Conservation (phyloP, 2,888 invertebrate genomes). For the Drosophila setosimentum region DNA sequence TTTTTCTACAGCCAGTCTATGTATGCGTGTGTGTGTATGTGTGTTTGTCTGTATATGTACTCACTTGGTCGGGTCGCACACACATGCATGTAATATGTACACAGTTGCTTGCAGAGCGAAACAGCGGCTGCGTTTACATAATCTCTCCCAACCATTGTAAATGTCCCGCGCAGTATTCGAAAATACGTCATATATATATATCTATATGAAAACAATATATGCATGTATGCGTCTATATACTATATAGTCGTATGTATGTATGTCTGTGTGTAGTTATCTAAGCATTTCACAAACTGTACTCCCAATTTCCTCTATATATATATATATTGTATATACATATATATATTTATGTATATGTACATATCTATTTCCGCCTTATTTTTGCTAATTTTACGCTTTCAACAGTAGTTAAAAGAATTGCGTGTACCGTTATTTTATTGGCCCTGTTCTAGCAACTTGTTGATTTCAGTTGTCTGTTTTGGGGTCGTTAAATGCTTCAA, state of each 20-base stretch:
- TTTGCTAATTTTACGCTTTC: not conserved
- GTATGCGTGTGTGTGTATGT: constrained; percentile 2
- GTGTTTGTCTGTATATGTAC: not conserved
- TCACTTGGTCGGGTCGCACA: constrained; percentile 14
- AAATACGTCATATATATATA: constrained; percentile 18
- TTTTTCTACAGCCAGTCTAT: constrained; percentile 20
- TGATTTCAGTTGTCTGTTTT: constrained; percentile 13
- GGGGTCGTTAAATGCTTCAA: constrained; percentile 25
- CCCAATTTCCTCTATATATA: not conserved
- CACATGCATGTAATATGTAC: constrained; percentile 27
- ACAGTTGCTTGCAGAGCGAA: constrained; percentile 45
- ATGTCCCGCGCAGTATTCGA: constrained; percentile 52
- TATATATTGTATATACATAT: not conserved
- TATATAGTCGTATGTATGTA: not conserved
- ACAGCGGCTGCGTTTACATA: constrained; percentile 61
- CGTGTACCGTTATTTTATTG: constrained; percentile 10
- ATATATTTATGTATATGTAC: not conserved
- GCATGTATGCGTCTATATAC: not conserved
- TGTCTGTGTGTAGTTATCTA: not conserved
- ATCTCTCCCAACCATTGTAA: constrained; percentile 46
- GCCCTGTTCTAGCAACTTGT: constrained; percentile 32
- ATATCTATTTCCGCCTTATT: not conserved
- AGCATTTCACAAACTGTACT: constrained; percentile 13
- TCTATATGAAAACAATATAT: not conserved
- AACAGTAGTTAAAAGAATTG: constrained; percentile 9